Conservation (phyloP, 2,888 invertebrate species). For the Sicus ferrugineus region DNA sequence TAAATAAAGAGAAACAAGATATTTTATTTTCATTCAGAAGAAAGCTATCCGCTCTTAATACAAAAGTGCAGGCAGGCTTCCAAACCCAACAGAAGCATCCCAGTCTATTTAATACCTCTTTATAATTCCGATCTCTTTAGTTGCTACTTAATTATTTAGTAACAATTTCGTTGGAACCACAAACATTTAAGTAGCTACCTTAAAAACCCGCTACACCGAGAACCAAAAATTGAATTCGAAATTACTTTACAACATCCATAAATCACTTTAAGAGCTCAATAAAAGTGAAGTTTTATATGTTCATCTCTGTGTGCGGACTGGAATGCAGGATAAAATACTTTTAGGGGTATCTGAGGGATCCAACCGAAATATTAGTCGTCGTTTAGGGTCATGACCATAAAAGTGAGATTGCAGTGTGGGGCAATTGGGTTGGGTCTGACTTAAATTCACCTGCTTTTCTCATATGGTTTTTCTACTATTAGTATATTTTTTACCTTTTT, state of each 20-base stretch:
- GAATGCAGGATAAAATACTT: too few relatives aligned
- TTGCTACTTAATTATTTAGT: not conserved
- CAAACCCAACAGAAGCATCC: too few relatives aligned
- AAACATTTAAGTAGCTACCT: not conserved
- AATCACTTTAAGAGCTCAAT: slow-evolving; percentile 40
- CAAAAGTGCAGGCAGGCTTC: too few relatives aligned
- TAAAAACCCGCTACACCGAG: not conserved
- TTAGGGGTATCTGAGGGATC: too few relatives aligned
- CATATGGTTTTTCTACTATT: too few relatives aligned
- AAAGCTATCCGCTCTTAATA: not conserved
- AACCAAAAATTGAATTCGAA: slow-evolving; percentile 1
- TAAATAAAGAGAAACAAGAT: not conserved
- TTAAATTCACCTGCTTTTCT: too few relatives aligned
- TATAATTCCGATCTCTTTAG: too few relatives aligned
- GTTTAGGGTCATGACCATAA: not conserved
- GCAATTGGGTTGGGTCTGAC: too few relatives aligned
- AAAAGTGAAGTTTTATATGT: slow-evolving; percentile 37
- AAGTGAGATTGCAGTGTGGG: too few relatives aligned
- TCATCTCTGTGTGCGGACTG: not conserved
- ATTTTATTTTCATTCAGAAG: not conserved
- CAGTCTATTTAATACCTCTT: too few relatives aligned
- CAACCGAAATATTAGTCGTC: too few relatives aligned
- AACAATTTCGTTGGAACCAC: not conserved
- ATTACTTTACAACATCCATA: slow-evolving; percentile 10
- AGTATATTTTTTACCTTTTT: too few relatives aligned